Percentiles rank a stretch among this genome's conserved stretches.
Evolutionary conservation across 2,113 vertebrate genomes (phyloP).

Genomic region (Pandion haliaetus): DNA sequence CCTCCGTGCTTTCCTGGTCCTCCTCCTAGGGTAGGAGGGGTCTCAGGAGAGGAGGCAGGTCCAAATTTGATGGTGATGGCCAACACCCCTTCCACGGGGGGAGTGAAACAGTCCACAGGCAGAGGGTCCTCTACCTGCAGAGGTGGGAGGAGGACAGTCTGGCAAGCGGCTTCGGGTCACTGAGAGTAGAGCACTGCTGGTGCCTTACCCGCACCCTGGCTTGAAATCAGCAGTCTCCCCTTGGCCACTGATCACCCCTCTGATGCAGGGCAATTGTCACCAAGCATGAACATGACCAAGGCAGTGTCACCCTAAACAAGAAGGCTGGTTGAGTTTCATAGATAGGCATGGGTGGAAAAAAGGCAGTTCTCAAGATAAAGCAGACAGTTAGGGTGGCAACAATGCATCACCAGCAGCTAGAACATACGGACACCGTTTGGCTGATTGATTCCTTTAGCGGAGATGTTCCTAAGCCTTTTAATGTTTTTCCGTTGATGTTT

Average conservation of each 20-base stretch:
- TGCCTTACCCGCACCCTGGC: neutral
- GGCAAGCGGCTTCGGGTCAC: neutral
- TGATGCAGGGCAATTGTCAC: rapidly evolving
- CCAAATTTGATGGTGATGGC: neutral
- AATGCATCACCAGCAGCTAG: constrained; percentile 9
- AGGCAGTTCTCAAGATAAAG: neutral
- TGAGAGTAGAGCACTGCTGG: neutral
- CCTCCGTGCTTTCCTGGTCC: neutral
- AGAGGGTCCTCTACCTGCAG: neutral
- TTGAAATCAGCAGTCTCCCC: neutral
- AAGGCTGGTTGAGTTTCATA: neutral
- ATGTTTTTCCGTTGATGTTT: constrained; percentile 7
- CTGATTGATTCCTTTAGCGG: neutral
- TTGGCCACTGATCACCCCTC: rapidly evolving
- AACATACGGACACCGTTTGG: neutral
- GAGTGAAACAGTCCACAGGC: neutral
- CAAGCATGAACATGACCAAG: rapidly evolving
- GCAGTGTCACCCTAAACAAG: neutral
- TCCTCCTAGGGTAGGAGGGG: neutral
- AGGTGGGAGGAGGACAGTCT: neutral
- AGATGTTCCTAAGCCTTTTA: constrained; percentile 11
- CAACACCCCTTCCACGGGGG: neutral
- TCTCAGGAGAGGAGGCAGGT: neutral
- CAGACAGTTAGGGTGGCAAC: neutral
- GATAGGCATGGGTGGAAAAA: neutral